A percentile compares a stretch with the other conserved stretches of the same genome.
Conservation (phyloP, 37 sponge, comb jelly and placozoan genomes). For the Crambe crambe region DNA sequence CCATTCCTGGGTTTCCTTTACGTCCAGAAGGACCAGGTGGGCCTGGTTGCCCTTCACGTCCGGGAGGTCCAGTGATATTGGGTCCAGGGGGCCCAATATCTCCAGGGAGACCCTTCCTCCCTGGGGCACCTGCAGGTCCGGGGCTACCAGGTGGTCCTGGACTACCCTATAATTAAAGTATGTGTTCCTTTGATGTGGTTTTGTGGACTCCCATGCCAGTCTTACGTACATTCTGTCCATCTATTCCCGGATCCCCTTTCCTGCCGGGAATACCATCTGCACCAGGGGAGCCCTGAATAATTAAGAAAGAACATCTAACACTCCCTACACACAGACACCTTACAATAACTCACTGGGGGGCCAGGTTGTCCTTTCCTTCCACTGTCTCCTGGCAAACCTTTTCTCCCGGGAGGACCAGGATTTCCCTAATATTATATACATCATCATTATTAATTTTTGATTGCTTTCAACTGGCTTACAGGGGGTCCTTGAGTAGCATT, state of each 20-base stretch:
- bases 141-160: conserved; percentile 15
- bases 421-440: background rate
- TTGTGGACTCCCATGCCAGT: too few relatives aligned
- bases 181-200: background rate
- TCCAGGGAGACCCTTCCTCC: conserved; percentile 24
- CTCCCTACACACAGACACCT: background rate
- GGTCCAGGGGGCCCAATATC: background rate
- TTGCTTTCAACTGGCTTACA: background rate
- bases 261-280: conserved; percentile 5
- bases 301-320: background rate
- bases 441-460: too few relatives aligned
- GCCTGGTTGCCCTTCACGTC: background rate
- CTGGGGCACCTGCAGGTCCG: conserved; percentile 9
- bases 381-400: too few relatives aligned
- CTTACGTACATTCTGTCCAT: conserved; percentile 11
- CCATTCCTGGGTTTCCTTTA: background rate
- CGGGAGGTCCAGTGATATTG: conserved; percentile 6
- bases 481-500: conserved; percentile 21
- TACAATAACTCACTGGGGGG: too few relatives aligned
- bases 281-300: background rate
- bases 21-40: conserved; percentile 8
- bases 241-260: conserved; percentile 23
- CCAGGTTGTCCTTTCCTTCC: background rate
- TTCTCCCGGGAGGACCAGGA: background rate
- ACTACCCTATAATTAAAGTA: background rate